Conservation (phyloP, 2,797 vertebrate genomes). For the Gymnothorax javanicus region DNA sequence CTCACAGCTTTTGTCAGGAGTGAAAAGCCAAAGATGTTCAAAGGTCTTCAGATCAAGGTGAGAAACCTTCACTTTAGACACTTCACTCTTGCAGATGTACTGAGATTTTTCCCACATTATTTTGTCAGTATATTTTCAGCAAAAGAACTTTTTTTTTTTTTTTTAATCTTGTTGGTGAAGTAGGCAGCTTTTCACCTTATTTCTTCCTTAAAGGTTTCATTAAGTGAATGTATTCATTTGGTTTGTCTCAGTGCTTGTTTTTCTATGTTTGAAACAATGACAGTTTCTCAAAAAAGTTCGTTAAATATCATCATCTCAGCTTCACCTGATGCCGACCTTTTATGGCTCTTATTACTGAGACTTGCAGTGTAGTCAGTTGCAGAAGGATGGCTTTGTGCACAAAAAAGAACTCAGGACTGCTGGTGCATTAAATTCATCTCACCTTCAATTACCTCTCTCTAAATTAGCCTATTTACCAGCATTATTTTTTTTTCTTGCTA, state of each 20-base stretch:
- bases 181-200: neutral
- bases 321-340: neutral
- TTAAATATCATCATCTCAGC: neutral
- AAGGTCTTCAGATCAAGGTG: slow-evolving; percentile 98
- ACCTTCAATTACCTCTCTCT: neutral
- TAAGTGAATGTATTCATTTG: neutral
- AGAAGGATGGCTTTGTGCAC: neutral
- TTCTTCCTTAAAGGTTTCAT: neutral
- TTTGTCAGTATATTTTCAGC: neutral
- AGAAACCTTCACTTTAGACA: slow-evolving; percentile 21
- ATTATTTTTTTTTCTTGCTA: neutral
- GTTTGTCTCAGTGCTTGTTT: neutral
- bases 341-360: neutral
- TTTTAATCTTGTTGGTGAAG: neutral
- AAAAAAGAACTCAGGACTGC: neutral
- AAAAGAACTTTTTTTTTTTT: neutral
- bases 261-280: neutral
- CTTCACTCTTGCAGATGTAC: neutral
- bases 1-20: slow-evolving; percentile 95
- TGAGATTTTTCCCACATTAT: neutral
- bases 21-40: slow-evolving; percentile 97
- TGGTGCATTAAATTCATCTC: neutral
- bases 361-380: no score
- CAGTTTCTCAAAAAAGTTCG: neutral
- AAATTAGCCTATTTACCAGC: neutral